Percentiles rank a stretch among this genome's conserved stretches.
phyloP scores from a whole-genome alignment of 2,113 vertebrate species.

The Zosterops borbonicus region DNA sequence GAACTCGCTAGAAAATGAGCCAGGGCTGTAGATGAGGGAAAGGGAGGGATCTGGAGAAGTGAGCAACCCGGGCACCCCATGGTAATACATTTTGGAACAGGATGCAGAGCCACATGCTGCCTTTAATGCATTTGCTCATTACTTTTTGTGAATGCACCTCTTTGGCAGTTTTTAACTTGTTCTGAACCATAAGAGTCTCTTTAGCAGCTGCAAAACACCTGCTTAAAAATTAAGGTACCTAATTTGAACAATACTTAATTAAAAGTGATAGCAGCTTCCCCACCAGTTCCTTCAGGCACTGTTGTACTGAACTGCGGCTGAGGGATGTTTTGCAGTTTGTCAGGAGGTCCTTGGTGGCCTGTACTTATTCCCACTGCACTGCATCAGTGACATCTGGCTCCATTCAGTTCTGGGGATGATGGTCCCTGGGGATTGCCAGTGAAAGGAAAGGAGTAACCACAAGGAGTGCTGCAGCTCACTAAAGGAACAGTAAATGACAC shows the following conservation, averaged over 20 bases:
- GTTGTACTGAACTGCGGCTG: background rate
- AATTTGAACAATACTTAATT: background rate
- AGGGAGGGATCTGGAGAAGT: background rate
- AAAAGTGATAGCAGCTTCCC: background rate
- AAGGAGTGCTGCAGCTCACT: background rate
- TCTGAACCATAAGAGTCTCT: background rate
- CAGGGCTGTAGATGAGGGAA: background rate
- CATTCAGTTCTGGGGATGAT: background rate
- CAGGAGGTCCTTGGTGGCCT: background rate
- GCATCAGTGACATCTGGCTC: background rate
- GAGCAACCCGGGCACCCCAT: background rate
- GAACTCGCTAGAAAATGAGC: background rate
- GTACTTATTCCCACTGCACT: background rate
- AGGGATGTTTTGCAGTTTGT: background rate
- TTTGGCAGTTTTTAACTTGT: background rate
- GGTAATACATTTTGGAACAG: background rate
- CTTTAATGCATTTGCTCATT: background rate
- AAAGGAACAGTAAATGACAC: background rate
- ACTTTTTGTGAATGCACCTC: background rate
- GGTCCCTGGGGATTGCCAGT: background rate
- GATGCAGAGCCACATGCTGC: background rate
- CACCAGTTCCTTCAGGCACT: background rate
- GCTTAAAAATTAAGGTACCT: background rate
- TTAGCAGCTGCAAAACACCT: background rate
- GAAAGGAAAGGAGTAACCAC: background rate